These are phyloP conservation scores for Amphipoea oculea DNA, from an alignment of 2,888 invertebrate species.

Conservation along the genomic window DNA sequence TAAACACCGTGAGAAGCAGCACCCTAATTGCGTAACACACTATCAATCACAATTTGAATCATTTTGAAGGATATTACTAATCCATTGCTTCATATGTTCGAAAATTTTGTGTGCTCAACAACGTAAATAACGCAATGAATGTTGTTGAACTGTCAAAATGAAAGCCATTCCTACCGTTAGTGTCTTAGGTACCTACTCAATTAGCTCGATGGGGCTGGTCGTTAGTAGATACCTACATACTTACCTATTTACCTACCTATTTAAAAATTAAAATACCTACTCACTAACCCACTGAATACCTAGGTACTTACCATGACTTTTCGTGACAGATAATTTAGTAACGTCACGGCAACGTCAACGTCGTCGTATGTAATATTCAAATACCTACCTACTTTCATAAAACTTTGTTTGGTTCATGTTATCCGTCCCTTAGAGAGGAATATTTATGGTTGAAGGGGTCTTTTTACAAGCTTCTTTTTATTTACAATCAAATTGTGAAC, in stretches of 20 bases:
- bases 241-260: not conserved
- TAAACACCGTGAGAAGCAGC: not conserved
- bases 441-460: constrained; percentile 34
- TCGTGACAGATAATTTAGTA: constrained; percentile 39
- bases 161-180: not conserved
- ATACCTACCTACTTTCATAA: constrained; percentile 23
- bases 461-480: constrained; percentile 17
- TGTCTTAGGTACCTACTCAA: not conserved
- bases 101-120: not conserved
- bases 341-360: constrained; percentile 18
- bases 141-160: not conserved
- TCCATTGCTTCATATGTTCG: not conserved
- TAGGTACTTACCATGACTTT: constrained; percentile 8
- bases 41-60: too few relatives aligned
- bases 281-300: not conserved
- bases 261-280: not conserved
- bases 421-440: constrained; percentile 25
- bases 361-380: constrained; percentile 32
- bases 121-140: not conserved
- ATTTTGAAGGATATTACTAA: too few relatives aligned
- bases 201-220: not conserved
- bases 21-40: too few relatives aligned
- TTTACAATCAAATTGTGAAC: constrained; percentile 19
- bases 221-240: not conserved
- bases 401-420: constrained; percentile 36